Evolutionary conservation across 64 coral and sea anemone species (phyloP).

Genomic region (Anthopleura sola): DNA sequence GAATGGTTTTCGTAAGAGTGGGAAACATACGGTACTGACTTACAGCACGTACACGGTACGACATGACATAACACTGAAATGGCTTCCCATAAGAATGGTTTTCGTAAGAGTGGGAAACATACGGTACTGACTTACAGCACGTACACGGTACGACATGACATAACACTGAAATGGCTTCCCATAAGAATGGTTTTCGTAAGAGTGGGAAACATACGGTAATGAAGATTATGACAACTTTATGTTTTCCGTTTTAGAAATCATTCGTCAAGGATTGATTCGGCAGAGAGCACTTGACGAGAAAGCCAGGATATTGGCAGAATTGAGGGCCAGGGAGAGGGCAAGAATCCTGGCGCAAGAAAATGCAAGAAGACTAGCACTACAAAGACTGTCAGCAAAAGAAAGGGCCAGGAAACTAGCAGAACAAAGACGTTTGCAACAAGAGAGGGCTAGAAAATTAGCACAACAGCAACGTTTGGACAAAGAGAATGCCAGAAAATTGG

Average conservation of each 20-base stretch:
- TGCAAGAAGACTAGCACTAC: neutral
- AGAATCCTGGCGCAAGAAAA: neutral
- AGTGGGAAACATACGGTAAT: too few relatives aligned
- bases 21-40: too few relatives aligned
- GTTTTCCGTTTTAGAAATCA: neutral
- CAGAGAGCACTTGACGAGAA: neutral
- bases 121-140: too few relatives aligned
- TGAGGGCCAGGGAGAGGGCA: neutral
- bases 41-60: too few relatives aligned
- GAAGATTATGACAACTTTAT: too few relatives aligned
- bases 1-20: too few relatives aligned
- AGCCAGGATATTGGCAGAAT: slow-evolving; percentile 5
- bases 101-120: too few relatives aligned
- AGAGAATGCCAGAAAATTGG: neutral
- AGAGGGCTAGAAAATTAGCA: neutral
- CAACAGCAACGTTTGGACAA: neutral
- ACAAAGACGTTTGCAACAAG: neutral
- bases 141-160: too few relatives aligned
- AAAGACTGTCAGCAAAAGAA: neutral
- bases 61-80: too few relatives aligned
- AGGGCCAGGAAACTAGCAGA: neutral
- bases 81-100: too few relatives aligned
- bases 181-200: too few relatives aligned
- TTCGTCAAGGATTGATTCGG: neutral
- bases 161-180: too few relatives aligned